A percentile compares a stretch with the other conserved stretches of the same genome.
These are phyloP conservation scores for Phorcus lineatus DNA, from an alignment of 2,888 invertebrate genomes.

Conservation along the genomic window DNA sequence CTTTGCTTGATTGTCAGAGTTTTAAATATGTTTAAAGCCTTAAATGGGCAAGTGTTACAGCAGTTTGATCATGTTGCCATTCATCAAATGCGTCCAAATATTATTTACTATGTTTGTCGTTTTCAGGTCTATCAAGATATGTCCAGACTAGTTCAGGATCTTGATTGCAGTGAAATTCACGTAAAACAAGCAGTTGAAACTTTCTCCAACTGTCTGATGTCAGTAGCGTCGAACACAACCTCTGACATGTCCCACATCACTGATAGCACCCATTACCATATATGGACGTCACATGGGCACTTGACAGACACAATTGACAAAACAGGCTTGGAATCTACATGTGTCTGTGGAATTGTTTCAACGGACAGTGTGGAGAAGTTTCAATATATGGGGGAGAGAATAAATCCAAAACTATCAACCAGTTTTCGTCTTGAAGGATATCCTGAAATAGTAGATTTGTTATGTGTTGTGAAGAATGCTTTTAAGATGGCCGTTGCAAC, in stretches of 20 bases:
- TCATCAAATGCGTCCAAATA: too few relatives aligned
- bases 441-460: conserved; percentile 45
- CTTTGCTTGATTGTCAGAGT: too few relatives aligned
- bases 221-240: not conserved
- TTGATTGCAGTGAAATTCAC: conserved; percentile 40
- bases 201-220: conserved; percentile 40
- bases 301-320: conserved; percentile 27
- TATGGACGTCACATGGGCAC: conserved; percentile 21
- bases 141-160: conserved; percentile 32
- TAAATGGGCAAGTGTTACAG: too few relatives aligned
- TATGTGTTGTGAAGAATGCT: conserved; percentile 47
- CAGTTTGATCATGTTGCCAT: too few relatives aligned
- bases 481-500: conserved; percentile 54
- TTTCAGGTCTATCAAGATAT: conserved; percentile 43
- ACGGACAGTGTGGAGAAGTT: not conserved
- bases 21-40: too few relatives aligned
- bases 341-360: conserved; percentile 13
- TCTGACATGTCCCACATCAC: not conserved
- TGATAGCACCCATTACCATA: conserved; percentile 22
- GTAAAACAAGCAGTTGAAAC: conserved; percentile 36
- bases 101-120: too few relatives aligned
- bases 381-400: not conserved
- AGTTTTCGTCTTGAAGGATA: conserved; percentile 3
- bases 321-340: not conserved
- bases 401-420: not conserved